Percentiles rank a stretch among this genome's conserved stretches.
phyloP scores from a whole-genome alignment of 2,888 invertebrate species.

The Drosophila nr. perissopoda region DNA sequence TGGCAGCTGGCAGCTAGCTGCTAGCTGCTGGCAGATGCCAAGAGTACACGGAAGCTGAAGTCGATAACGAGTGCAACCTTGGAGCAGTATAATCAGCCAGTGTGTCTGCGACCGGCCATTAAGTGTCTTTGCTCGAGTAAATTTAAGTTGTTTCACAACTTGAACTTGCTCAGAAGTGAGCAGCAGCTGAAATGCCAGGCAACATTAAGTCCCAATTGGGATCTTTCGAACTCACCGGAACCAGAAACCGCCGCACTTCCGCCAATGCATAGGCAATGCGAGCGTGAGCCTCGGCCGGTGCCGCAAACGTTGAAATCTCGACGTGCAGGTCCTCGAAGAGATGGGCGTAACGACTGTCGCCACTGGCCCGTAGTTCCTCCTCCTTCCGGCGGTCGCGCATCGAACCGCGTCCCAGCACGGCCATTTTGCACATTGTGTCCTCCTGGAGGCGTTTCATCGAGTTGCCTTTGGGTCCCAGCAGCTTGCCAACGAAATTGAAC shows the following conservation, averaged over 20 bases:
- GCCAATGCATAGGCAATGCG: slow-evolving; percentile 93
- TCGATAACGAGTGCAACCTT: slow-evolving; percentile 77
- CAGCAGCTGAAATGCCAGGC: slow-evolving; percentile 24
- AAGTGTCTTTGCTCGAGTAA: slow-evolving; percentile 41
- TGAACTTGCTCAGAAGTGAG: slow-evolving; percentile 6
- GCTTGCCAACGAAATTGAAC: slow-evolving; percentile 98
- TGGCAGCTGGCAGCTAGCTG: slow-evolving; percentile 6
- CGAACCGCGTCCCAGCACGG: slow-evolving; percentile 95
- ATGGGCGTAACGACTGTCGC: slow-evolving; percentile 97
- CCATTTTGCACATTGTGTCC: slow-evolving; percentile 98
- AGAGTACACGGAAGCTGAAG: slow-evolving; percentile 66
- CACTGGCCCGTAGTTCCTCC: slow-evolving; percentile 94
- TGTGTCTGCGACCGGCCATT: slow-evolving; percentile 24
- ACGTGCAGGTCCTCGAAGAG: slow-evolving; percentile 96
- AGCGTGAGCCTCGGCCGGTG: slow-evolving; percentile 95
- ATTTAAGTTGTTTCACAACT: slow-evolving; percentile 59
- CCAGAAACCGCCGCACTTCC: slow-evolving; percentile 91
- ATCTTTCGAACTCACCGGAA: slow-evolving; percentile 87
- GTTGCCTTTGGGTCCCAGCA: slow-evolving; percentile 96
- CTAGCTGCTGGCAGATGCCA: slow-evolving; percentile 23
- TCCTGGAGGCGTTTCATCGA: slow-evolving; percentile 96
- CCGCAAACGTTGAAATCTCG: slow-evolving; percentile 95
- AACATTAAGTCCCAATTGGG: not conserved
- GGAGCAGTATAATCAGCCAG: slow-evolving; percentile 23
- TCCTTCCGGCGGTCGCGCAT: slow-evolving; percentile 98